These are phyloP conservation scores for Phasianus colchicus DNA, from an alignment of 2,113 vertebrate species.

Conservation along the genomic window DNA sequence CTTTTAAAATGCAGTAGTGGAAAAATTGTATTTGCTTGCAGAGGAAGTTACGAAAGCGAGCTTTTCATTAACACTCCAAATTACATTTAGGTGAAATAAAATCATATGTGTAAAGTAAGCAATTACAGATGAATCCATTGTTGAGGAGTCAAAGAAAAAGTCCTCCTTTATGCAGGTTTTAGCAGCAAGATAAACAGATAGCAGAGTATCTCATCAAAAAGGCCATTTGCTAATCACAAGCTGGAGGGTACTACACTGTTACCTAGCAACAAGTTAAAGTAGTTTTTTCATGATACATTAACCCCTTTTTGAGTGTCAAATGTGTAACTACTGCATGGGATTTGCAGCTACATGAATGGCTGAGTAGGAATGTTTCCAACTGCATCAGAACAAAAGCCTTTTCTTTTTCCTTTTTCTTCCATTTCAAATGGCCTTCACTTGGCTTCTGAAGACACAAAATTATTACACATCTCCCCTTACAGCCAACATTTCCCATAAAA, in stretches of 20 bases:
- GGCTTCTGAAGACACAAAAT: neutral
- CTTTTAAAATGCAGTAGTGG: neutral
- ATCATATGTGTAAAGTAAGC: neutral
- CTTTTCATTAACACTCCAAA: neutral
- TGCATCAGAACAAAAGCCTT: neutral
- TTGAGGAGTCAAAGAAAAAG: neutral
- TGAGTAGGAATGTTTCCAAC: neutral
- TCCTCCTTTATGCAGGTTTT: neutral
- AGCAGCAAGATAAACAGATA: neutral
- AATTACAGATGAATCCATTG: neutral
- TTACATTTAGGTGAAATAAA: neutral
- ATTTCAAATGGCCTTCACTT: neutral
- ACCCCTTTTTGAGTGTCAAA: neutral
- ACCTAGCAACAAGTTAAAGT: conserved; percentile 47
- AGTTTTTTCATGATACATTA: conserved; percentile 5
- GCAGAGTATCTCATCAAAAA: conserved; percentile 2
- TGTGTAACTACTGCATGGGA: neutral
- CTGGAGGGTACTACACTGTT: conserved; percentile 18
- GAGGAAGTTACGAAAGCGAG: neutral
- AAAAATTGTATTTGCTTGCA: neutral
- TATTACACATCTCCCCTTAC: neutral
- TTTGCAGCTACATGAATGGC: neutral
- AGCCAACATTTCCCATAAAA: neutral
- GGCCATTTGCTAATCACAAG: conserved; percentile 25
- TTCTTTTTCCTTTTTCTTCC: neutral